Evolutionary conservation across 1,140 invertebrate genomes (phyloP).

Genomic region (Trialeurodes vaporariorum): DNA sequence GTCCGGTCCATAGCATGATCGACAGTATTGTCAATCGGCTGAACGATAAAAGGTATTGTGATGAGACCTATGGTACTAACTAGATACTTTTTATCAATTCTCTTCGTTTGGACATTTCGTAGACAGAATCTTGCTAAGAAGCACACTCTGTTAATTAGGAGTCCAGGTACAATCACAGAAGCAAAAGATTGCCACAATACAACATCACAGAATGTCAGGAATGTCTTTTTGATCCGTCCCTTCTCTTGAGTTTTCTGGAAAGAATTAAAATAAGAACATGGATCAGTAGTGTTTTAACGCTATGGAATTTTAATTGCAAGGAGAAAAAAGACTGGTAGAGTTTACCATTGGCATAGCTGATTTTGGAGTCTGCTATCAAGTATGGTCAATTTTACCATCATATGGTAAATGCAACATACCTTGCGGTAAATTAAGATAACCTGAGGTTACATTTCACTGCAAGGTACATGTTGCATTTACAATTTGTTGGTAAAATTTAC

Average conservation of each 20-base stretch:
- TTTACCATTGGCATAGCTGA: no score
- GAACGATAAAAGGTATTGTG: slow-evolving; percentile 84
- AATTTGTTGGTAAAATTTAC: no score
- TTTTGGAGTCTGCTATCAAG: no score
- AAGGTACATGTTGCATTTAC: no score
- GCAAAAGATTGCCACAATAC: slow-evolving; percentile 88
- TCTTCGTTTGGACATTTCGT: slow-evolving; percentile 39
- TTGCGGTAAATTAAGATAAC: no score
- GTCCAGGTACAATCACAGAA: slow-evolving; percentile 81
- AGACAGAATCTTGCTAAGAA: slow-evolving; percentile 40
- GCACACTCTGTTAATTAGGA: slow-evolving; percentile 83
- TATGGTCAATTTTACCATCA: no score
- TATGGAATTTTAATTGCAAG: no score
- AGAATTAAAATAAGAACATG: background rate
- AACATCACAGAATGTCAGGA: slow-evolving; percentile 61
- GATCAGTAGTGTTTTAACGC: no score
- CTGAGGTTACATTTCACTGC: no score
- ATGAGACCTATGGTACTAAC: slow-evolving; percentile 38
- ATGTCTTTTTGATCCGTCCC: background rate
- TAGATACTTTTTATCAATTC: background rate
- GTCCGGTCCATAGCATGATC: slow-evolving; percentile 68
- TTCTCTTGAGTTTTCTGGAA: slow-evolving; percentile 3
- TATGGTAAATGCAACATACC: no score
- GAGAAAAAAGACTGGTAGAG: no score
- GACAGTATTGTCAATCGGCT: slow-evolving; percentile 75